phyloP scores from a whole-genome alignment of 2,888 invertebrate species.

The Lutraria lutraria region DNA sequence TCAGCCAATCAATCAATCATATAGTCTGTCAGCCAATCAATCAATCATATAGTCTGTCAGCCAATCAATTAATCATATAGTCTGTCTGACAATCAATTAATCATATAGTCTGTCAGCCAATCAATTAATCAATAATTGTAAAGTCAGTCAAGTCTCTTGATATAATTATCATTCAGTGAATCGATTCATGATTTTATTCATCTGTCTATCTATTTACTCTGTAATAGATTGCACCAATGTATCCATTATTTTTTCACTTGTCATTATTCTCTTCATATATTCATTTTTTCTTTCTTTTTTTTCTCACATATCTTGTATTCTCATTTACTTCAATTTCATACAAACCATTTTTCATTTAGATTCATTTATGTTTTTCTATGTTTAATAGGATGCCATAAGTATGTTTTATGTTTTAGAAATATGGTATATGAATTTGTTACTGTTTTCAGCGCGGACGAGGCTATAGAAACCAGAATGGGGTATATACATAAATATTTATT shows the following conservation, averaged over 20 bases:
- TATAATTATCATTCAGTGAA: not conserved
- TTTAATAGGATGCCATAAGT: not conserved
- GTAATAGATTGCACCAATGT: not conserved
- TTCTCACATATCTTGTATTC: no score
- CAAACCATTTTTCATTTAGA: not conserved
- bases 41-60: no score
- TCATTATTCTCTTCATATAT: no score
- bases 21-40: no score
- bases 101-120: not conserved
- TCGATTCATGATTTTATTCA: not conserved
- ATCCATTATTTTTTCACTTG: not conserved
- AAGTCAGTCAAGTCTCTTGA: no score
- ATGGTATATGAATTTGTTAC: not conserved
- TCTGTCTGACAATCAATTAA: no score
- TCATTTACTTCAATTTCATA: not conserved
- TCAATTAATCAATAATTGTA: no score
- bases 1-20: no score
- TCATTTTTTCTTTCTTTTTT: no score
- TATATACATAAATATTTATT: constrained; percentile 40
- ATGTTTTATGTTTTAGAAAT: not conserved
- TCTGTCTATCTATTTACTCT: not conserved
- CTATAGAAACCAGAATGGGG: constrained; percentile 55
- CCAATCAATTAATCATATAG: no score
- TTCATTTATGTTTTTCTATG: not conserved
- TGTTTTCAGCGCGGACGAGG: constrained; percentile 48